Percentiles rank a stretch among this genome's conserved stretches.
phyloP scores from a whole-genome alignment of 30 jellyfish, hydroid and myxozoan species.

The Catostylus mosaicus region DNA sequence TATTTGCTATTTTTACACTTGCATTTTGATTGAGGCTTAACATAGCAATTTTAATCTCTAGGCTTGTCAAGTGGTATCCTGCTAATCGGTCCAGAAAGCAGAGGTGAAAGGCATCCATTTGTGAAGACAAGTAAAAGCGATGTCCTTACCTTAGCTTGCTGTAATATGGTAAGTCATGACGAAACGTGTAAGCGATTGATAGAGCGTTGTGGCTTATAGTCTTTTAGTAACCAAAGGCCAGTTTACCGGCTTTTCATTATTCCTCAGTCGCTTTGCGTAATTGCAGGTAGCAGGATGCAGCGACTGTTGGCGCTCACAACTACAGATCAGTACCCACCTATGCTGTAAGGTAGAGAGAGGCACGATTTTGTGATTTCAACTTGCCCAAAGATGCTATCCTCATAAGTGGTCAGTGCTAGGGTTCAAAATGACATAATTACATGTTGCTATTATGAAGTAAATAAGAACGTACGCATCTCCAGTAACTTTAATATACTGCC shows the following conservation, averaged over 20 bases:
- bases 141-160: constrained; percentile 37
- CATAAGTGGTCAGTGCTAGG: neutral
- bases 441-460: neutral
- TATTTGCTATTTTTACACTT: too few relatives aligned
- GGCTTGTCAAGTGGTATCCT: constrained; percentile 46
- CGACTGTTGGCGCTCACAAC: neutral
- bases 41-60: too few relatives aligned
- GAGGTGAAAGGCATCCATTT: constrained; percentile 38
- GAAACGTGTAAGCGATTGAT: neutral
- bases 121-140: constrained; percentile 46
- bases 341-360: neutral
- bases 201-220: too few relatives aligned
- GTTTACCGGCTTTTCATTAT: neutral
- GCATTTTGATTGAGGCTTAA: too few relatives aligned
- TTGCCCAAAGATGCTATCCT: neutral
- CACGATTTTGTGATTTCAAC: neutral
- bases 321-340: neutral
- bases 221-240: neutral
- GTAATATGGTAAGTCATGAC: constrained; percentile 14
- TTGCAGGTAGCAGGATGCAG: neutral
- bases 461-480: too few relatives aligned
- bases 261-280: neutral
- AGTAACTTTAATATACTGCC: neutral
- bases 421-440: neutral
- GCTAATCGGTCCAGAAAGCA: constrained; percentile 36